Evolutionary conservation across 1,140 invertebrate genomes (phyloP), one percentile per base, ranked within the genome.

Genomic region (Parasteatoda tepidariorum): DNA sequence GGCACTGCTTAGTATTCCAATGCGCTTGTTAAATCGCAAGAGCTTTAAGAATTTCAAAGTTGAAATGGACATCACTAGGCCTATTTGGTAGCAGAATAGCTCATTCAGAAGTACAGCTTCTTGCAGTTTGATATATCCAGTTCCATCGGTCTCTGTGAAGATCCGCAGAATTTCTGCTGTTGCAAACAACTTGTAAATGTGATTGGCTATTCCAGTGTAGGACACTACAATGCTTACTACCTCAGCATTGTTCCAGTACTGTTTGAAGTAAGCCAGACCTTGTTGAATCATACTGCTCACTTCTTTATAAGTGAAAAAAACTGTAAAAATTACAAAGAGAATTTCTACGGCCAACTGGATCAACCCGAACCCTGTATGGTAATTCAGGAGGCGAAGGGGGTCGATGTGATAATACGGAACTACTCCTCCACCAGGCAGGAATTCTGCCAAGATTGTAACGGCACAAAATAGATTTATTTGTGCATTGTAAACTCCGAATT

Each of bases 401-500:
- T 92, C 90, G 75, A 92, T 89, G 73, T 90, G 87, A 84, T 89
- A 91, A 30, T 88, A 89, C 4, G 89, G 87, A 11, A 90, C 86
- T 7, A 91, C 86, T 18, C 90, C 90, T 2, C 90, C 90, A 38
- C 88, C 90, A 15, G 89, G 88, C n/a, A 89, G 41, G 83, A 91
- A 89, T 86, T 92, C 91, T 2, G 89, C 88, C 13, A 91, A 68
- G 24, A 91, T 87, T 24, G 89, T 90, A 4, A 87, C 87, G 0
- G 90, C 88, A 31, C 88, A 88, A 81, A 91, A 91, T n/a, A 92
- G 86, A 83, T 92, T 89, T 28, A 89, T 85, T 71, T 91, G 89
- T 0, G 91, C 89, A 86, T 92, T 92, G 86, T 91, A 92, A 18
- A 90, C 86, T 5, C 91, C 90, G 83, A 92, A 91, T 84, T 92